Base-by-base conservation (phyloP, 2,888 invertebrate species). In the Alloplasta piceator region DNA sequence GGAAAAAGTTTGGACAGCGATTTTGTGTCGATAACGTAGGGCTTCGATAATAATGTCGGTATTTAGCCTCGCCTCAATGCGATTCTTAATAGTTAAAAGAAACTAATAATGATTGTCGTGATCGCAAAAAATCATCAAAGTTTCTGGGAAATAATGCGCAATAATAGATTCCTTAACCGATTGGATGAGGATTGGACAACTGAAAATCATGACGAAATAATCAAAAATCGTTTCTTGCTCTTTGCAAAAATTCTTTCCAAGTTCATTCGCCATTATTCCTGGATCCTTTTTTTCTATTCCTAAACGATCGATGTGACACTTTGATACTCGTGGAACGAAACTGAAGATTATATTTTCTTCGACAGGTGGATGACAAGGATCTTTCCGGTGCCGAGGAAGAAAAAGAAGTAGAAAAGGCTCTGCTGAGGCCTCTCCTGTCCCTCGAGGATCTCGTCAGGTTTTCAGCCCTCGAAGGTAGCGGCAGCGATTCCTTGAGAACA, bases 361-460 rank as follows among this genome's bases (percentile, higher is more conserved):
- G 73, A 83, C 89, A 94, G 91, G 94, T 93, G 86, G 94, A 94
- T 86, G 94, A 94, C 70, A 94, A 94, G 88, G 94, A 94, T 87
- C 90, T 94, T 82, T 93, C 94, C 70, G 94, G 93, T 26, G 94
- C 94, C 70, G 94, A 94, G 87, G 94, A 94, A 88, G 94, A 94
- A 87, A 94, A 94, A 87, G 94, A 94, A 90, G 94, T 94, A 71
- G 94, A 94, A 87, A 94, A 94, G 87, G 94, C 93, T 41, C 89
- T 94, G 83, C 92, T 94, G 89, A 94, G 93, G 85, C 94, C 94
- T 43, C 88, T 94, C 84, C 90, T 94, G 73, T 93, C 94, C 61
- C 92, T 94, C 89, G 94, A 95, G 87, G 94, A 95, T 90, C 93
- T 95, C 87, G 90, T 95, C 76, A 91, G 94, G 86, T 93, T 94